Evolutionary conservation across 1,140 invertebrate species (phyloP), one percentile per base, ranked within the genome.

Genomic region (Drosophila sp.): DNA sequence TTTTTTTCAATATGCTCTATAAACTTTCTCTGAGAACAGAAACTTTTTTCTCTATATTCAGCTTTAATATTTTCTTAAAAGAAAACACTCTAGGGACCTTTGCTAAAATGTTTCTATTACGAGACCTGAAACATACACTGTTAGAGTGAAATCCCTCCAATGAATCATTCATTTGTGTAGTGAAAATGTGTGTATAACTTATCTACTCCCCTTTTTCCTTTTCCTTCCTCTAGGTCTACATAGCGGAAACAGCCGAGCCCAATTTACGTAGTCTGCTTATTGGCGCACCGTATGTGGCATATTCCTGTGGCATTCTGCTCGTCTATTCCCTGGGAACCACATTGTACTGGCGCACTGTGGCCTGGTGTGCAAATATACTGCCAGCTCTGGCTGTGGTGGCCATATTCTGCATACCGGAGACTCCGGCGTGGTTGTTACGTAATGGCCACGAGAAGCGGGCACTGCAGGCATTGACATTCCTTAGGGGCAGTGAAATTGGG

Each of bases 221-320:
- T 38, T n/a, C 0, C 64, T 53, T 11, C 29, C 61, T 8, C 0
- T 89, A 96, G 95, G 94, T 96, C 0, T 93, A 96, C 53, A 92
- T 96, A 56, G 95, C 95, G n/a, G 95, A 96, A 90, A 95, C 94
- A 53, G 93, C 95, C 2, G 95, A 96, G 72, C 94, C 95, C 11
- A 93, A 94, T 72, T 74, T 96, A 7, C 92, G 95, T 51, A 95
- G 95, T 8, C 91, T 95, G 13, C 92, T 96, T 0, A 94, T 94
- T 4, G 94, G 95, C 1, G 93, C 94, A 0, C 94, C 95, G 0
- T 94, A 95, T 58, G 94, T 95, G 2, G 94, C 95, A 13, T 96
- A 96, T 67, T 94, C 95, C 0, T 78, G 94, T 5, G 96, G 96
- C n/a, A 95, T 96, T 27, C 91, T 96, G 0, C 87, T 96, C 11